These are phyloP conservation scores for Blastobasis adustella DNA, from an alignment of 2,888 invertebrate species.

Conservation along the genomic window DNA sequence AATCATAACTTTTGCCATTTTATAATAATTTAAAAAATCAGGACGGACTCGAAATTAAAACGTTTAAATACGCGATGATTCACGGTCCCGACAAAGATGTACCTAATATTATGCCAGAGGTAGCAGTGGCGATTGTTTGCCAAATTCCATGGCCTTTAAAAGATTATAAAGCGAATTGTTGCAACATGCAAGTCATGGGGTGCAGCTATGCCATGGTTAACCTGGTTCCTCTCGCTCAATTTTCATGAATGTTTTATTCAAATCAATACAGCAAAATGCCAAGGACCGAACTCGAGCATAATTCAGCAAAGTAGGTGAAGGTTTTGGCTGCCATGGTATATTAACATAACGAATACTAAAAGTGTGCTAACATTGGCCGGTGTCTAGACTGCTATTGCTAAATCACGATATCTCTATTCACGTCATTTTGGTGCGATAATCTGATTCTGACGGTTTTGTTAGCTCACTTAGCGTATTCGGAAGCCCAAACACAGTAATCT, in stretches of 20 bases:
- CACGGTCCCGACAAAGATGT: too few relatives aligned
- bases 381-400: neutral
- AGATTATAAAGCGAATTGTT: too few relatives aligned
- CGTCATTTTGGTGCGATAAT: slow-evolving; percentile 2
- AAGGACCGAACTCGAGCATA: slow-evolving; percentile 4
- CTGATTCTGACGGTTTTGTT: neutral
- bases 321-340: neutral
- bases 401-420: slow-evolving; percentile 2
- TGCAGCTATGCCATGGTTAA: slow-evolving; percentile 18
- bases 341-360: slow-evolving; percentile 3
- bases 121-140: too few relatives aligned
- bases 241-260: slow-evolving; percentile 5
- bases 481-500: too few relatives aligned
- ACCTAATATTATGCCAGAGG: too few relatives aligned
- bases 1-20: too few relatives aligned
- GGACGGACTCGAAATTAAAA: too few relatives aligned
- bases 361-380: neutral
- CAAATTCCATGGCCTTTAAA: too few relatives aligned
- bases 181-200: slow-evolving; percentile 18
- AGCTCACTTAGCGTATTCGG: neutral
- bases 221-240: slow-evolving; percentile 2
- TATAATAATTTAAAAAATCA: too few relatives aligned
- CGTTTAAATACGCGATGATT: too few relatives aligned
- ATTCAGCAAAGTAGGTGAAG: slow-evolving; percentile 4
- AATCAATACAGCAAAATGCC: slow-evolving; percentile 7